Evolutionary conservation across 2,113 vertebrate genomes (phyloP), one percentile per base, ranked within the genome.

Genomic region (Probosciger aterrimus): DNA sequence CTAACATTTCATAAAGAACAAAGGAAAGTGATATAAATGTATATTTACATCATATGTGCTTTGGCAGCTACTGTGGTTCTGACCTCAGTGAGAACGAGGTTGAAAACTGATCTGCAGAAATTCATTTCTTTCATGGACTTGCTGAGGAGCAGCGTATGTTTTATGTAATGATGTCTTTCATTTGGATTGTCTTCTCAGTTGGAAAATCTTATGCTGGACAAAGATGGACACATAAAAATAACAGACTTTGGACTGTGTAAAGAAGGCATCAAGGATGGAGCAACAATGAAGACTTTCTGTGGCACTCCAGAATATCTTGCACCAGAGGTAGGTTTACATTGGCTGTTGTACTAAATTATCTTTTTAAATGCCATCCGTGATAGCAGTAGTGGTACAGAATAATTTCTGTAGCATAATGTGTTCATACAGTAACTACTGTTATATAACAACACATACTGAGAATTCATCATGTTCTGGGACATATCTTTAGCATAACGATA

Each of bases 241-340:
- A 99, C 99, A 57, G 99, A 99, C 96, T 99, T 99, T 35, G 99
- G 99, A 33, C 97, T 99, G 59, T 99, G 99, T 97, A 99, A 99
- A 98, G 99, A 99, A 97, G 99, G 99, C 57, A 99, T 99, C 96
- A 99, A 99, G 74, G 99, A 99, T 24, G 99, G 99, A 1, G 99
- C 99, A 95, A 99, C 99, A 28, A 99, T 99, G 99, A 99, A 99
- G 97, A 99, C 99, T n/a, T 99, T 99, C 95, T 99, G 99, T 73
- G 99, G 99, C 86, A 99, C 99, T 15, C 99, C 99, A 2, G 99
- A 99, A 97, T 99, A 99, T 97, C 98, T 99, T 87, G 99, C 99
- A 43, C 99, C 99, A 18, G 99, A 99, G 98, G 99, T 99, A 97
- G 22, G 33, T 71, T 94, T 90, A 23, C 73, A 28, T 64, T 55